Evolutionary conservation across 2,113 vertebrate genomes (phyloP), one percentile per base, ranked within the genome.

Genomic region (Lophochroa leadbeateri): DNA sequence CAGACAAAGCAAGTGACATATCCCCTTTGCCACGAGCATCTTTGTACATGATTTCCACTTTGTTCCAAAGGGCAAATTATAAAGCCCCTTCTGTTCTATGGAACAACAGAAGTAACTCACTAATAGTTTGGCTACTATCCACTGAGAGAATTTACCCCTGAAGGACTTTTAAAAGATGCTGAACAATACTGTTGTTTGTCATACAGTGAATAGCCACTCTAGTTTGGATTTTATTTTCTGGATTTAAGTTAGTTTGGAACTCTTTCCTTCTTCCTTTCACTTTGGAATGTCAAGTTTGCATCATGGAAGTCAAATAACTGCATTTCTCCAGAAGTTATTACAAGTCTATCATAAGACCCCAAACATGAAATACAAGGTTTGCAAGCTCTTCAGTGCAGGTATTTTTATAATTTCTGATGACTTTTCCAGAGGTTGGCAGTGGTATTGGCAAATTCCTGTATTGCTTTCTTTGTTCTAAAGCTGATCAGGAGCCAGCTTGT

Each of bases 401-500:
- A 84, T 90, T 97, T 97, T 88, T 96, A 49, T 84, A 71, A 89
- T 71, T 90, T 91, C 75, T 92, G 82, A 95, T 93, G 67, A 63
- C 57, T 94, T 92, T 96, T 91, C 55, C 84, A 94, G 94, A 95
- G 93, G 60, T 65, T 91, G 92, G 80, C 90, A 82, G 41, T 90
- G 53, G 64, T 81, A 31, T 84, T n/a, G 55, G 53, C 50, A 86
- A 82, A 94, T 94, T 97, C 83, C 57, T 85, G 21, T 39, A 76
- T 72, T 78, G 37, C 80, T 95, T 74, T 88, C 94, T 96, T 96
- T 27, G 58, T 95, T 94, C 94, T 83, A 17, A 94, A 90, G 33
- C 35, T 67, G 53, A 87, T 96, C 88, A 86, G 71, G 57, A 92
- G 74, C 55, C 90, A 91, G 28, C 80, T 96, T 19, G 49, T 21